phyloP scores from a whole-genome alignment of 2,113 vertebrate genomes.

The Oryzias woworae region DNA sequence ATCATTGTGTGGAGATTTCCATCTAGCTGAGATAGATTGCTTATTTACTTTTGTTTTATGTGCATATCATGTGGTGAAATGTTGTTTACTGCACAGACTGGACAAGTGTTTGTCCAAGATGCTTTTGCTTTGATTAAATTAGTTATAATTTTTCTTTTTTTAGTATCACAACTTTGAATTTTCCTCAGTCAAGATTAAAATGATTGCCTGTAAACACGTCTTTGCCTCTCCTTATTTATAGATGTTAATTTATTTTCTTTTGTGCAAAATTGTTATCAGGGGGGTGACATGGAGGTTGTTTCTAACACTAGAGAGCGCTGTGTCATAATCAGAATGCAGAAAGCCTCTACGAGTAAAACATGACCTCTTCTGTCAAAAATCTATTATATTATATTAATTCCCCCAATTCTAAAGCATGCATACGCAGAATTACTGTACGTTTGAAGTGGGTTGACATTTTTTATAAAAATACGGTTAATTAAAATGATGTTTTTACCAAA shows the following conservation, averaged over 20 bases:
- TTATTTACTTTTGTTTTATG: conserved; percentile 67
- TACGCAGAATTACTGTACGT: no score
- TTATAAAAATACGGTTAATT: no score
- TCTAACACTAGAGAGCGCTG: conserved; percentile 36
- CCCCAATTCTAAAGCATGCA: no score
- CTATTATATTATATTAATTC: no score
- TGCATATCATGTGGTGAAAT: conserved; percentile 74
- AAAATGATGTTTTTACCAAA: no score
- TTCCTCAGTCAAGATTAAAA: conserved; percentile 68
- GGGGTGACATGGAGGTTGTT: background rate
- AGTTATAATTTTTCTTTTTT: conserved; percentile 33
- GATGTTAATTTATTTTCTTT: background rate
- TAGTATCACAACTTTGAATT: conserved; percentile 56
- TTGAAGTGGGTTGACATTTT: no score
- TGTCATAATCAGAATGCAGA: background rate
- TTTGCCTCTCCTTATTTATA: background rate
- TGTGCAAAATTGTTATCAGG: no score
- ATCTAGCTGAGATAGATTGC: conserved; percentile 45
- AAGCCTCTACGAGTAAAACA: no score
- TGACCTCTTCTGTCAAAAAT: no score
- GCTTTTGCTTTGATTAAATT: conserved; percentile 32
- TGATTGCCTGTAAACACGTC: conserved; percentile 63
- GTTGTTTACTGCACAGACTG: conserved; percentile 73
- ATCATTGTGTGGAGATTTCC: conserved; percentile 51
- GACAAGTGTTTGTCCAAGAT: conserved; percentile 39